Base-by-base conservation (phyloP, 1,140 invertebrate genomes). In the Macrosteles quadrilineatus region DNA sequence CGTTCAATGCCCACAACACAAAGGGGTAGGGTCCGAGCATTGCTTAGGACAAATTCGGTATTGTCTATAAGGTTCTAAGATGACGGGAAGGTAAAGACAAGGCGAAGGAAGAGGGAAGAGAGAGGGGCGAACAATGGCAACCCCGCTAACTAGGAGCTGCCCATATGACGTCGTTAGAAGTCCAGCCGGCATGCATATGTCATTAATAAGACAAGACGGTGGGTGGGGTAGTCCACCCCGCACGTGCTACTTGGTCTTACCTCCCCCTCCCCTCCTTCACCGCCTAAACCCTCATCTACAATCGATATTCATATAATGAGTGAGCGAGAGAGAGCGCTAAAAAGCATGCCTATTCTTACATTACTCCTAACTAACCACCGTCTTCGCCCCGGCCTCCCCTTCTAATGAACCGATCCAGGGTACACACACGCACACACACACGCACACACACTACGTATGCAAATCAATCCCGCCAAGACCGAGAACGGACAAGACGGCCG, bases 291-390 rank as follows among this genome's bases (percentile, higher is more conserved):
- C 67, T 69, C 67, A 69, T 69, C 68, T 23, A 59, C 68, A 69
- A 69, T 69, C 68, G 68, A 69, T 69, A 69, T 69, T 69, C 68
- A 69, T 69, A 69, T 69, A 69, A 69, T 69, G 68, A 69, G 68
- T 69, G 68, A 62, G 68, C 57, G 40, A 69, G 68, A 47, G 68
- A 69, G 68, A 69, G 55, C 31, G 68, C 45, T 36, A 45, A 67
- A 67, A 67, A 21, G 65, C 65, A 67, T 67, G 65, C 65, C 65
- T 67, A 67, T 67, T 67, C 65, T 67, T 67, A 67, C 65, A 67
- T 47, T 47, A 53, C 65, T 43, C 53, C 65, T 67, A 67, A 67
- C 65, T 67, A 67, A 67, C 65, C 65, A 53, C 65, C 65, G 65
- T 67, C 65, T 67, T 67, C 65, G 43, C 43, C 65, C 36, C 25